These are phyloP conservation scores for Heliconius cydno DNA, from an alignment of 2,888 invertebrate species.

Conservation along the genomic window DNA sequence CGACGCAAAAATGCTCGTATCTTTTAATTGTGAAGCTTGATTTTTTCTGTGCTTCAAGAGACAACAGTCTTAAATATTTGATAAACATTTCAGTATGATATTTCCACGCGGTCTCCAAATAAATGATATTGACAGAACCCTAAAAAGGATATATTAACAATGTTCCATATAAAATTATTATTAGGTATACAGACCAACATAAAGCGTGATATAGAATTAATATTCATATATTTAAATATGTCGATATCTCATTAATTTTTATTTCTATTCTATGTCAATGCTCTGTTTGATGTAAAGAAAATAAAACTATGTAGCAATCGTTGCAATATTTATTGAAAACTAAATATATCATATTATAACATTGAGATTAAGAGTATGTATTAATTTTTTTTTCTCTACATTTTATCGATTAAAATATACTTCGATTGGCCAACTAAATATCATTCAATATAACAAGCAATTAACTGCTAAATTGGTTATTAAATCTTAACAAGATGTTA, in stretches of 20 bases:
- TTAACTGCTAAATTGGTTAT: background rate
- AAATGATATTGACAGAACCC: too few relatives aligned
- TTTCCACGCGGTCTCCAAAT: too few relatives aligned
- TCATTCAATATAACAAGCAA: background rate
- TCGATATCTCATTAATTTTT: constrained; percentile 9
- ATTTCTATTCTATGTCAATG: background rate
- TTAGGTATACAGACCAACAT: background rate
- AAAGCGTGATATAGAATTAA: background rate
- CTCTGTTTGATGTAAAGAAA: background rate
- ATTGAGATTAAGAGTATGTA: background rate
- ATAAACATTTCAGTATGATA: too few relatives aligned
- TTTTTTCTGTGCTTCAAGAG: too few relatives aligned
- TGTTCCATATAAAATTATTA: background rate
- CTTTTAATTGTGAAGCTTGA: too few relatives aligned
- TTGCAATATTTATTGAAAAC: background rate
- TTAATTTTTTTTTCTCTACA: background rate
- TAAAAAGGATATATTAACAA: too few relatives aligned
- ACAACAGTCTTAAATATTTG: too few relatives aligned
- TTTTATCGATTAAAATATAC: background rate
- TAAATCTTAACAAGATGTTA: background rate
- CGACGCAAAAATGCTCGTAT: too few relatives aligned
- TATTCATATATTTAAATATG: constrained; percentile 18
- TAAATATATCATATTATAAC: background rate
- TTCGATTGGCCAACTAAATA: background rate
- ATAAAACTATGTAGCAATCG: constrained; percentile 2